These are phyloP conservation scores for Drosophila ohnishii DNA, from an alignment of 1,140 invertebrate species.

Conservation along the genomic window DNA sequence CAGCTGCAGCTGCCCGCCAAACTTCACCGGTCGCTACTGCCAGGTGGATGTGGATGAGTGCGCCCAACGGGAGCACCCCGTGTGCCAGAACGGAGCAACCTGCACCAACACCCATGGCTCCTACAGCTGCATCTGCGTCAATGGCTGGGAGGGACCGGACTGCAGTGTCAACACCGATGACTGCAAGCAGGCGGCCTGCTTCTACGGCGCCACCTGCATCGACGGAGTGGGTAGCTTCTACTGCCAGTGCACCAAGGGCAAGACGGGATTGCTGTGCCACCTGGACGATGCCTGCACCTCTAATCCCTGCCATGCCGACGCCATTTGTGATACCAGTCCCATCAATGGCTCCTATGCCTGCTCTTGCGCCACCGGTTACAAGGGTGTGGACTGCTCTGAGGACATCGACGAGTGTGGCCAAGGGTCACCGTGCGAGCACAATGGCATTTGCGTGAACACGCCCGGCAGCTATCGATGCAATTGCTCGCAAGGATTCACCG, in stretches of 20 bases:
- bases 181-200: conserved; percentile 95
- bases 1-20: conserved; percentile 93
- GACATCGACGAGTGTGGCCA: conserved; percentile 98
- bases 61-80: conserved; percentile 88
- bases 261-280: conserved; percentile 96
- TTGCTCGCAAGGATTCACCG: conserved; percentile 95
- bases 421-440: conserved; percentile 96
- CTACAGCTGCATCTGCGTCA: conserved; percentile 98
- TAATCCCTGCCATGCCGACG: conserved; percentile 97
- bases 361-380: conserved; percentile 95
- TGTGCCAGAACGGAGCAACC: conserved; percentile 97
- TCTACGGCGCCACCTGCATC: conserved; percentile 98
- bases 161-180: conserved; percentile 97
- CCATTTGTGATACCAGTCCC: conserved; percentile 97
- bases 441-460: conserved; percentile 96
- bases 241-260: conserved; percentile 97
- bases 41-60: conserved; percentile 92
- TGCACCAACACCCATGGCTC: conserved; percentile 95
- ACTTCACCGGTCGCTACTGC: conserved; percentile 93
- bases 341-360: conserved; percentile 97
- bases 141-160: conserved; percentile 95
- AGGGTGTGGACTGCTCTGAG: conserved; percentile 94
- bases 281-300: conserved; percentile 97
- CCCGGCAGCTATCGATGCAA: conserved; percentile 96
- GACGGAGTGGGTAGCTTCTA: conserved; percentile 97